Percentiles rank a stretch among this genome's conserved stretches.
Conservation (phyloP, 2,113 vertebrate genomes). For the Balaenoptera acutorostrata region DNA sequence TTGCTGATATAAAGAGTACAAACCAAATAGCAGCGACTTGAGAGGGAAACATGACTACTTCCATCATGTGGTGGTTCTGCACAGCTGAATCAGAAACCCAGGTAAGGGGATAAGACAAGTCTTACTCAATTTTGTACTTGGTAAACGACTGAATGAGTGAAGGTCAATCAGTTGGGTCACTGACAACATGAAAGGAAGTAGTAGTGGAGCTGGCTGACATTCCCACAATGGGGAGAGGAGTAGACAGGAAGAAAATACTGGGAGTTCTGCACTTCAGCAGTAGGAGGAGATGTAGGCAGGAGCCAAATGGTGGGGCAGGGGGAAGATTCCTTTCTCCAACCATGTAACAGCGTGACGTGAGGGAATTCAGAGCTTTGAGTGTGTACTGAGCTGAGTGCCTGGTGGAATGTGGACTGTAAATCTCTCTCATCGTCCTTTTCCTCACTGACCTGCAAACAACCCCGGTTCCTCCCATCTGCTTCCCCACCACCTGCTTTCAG, state of each 20-base stretch:
- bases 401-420: constrained; percentile 61
- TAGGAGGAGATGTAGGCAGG: neutral
- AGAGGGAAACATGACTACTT: neutral
- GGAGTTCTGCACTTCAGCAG: neutral
- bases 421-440: constrained; percentile 33
- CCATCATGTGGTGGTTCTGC: neutral
- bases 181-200: neutral
- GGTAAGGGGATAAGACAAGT: neutral
- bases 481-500: constrained; percentile 26
- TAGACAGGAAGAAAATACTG: neutral
- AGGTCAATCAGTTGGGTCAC: neutral
- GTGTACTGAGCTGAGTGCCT: neutral
- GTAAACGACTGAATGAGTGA: neutral
- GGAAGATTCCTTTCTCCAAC: neutral
- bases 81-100: neutral
- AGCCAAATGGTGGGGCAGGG: neutral
- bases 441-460: neutral
- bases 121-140: neutral
- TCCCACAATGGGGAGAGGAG: neutral
- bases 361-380: neutral
- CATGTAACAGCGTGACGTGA: neutral
- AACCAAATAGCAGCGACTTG: neutral
- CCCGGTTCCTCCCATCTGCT: constrained; percentile 36
- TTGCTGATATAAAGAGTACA: neutral
- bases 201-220: neutral